Base-by-base conservation (phyloP, 2,113 vertebrate genomes). In the Arvicanthis niloticus region DNA sequence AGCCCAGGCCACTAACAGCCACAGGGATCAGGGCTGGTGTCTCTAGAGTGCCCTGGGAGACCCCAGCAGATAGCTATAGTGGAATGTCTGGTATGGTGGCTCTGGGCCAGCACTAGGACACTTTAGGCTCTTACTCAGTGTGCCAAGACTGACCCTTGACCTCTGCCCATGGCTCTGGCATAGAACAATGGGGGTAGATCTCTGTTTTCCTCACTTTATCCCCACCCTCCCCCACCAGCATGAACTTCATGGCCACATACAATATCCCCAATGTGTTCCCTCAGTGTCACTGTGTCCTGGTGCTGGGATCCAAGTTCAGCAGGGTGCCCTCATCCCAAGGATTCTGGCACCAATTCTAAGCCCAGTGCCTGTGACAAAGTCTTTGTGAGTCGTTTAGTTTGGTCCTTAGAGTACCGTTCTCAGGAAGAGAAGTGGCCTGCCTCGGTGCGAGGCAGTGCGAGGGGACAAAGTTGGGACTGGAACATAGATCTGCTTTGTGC, bases 381-480 rank as follows among this genome's bases (percentile, higher is more conserved):
- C 26, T 29, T n/a, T 0, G 70, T 5, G 60, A 75, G 19, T 42
- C 0, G 0, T 40, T 68, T 75, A 5, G 16, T 53, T 42, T 60
- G 5, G 56, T 56, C 82, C 17, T 31, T 40, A 19, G 40, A 17
- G 48, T 29, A 1, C 37, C 4, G 1, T 72, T 24, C 40, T 73
- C 7, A 0, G 37, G 40, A 10, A 26, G 37, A 7, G 17, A 19
- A 31, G 37, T 37, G 51, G 34, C 51, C 24, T 31, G 42, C 7
- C 0, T 26, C 5, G 11, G 53, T 2, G 34, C 8, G 0, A 24
- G 48, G 72, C 5, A 15, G 53, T 2, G 34, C 8, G 0, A 24
- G 48, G 72, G 26, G 12, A 22, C 13, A 15, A n/a, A 17, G n/a
- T 68, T 13, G 31, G 31, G 34, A 45, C 40, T 13, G 26, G 31